Percentiles rank a stretch among this genome's conserved stretches.
Evolutionary conservation across 2,113 vertebrate species (phyloP).

Genomic region (Aegithalos caudatus): DNA sequence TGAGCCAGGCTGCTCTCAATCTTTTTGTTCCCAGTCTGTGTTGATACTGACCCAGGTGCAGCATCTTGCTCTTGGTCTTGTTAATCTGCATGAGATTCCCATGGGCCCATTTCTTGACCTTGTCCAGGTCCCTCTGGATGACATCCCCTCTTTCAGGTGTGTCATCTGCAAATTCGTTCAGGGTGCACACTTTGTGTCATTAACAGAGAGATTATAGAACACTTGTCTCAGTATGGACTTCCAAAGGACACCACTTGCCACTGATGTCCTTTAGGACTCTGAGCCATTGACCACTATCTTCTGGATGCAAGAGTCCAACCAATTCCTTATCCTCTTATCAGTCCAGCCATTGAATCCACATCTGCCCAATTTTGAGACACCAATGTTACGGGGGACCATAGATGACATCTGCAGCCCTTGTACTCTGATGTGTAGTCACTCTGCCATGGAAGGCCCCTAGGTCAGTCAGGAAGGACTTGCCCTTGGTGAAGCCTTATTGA

Average conservation of each 20-base stretch:
- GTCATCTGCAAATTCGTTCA: neutral
- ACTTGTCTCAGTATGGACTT: neutral
- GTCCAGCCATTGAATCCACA: neutral
- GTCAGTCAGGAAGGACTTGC: neutral
- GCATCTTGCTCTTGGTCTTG: neutral
- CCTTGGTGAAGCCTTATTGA: neutral
- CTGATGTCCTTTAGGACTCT: neutral
- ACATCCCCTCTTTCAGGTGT: neutral
- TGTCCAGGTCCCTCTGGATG: neutral
- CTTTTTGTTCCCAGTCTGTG: accelerated
- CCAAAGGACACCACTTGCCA: neutral
- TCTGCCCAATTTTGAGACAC: neutral
- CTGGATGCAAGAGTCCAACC: neutral
- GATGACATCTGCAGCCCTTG: neutral
- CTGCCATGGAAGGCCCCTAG: neutral
- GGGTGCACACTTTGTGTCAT: neutral
- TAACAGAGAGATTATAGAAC: neutral
- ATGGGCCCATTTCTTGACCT: neutral
- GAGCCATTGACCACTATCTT: neutral
- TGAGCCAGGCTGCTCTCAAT: accelerated
- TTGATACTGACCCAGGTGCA: neutral
- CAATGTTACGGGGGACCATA: accelerated
- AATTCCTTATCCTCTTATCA: neutral
- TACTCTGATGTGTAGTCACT: neutral
- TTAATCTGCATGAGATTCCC: neutral